These are phyloP conservation scores for Tipula lateralis DNA, from an alignment of 2,888 invertebrate species.

Conservation along the genomic window DNA sequence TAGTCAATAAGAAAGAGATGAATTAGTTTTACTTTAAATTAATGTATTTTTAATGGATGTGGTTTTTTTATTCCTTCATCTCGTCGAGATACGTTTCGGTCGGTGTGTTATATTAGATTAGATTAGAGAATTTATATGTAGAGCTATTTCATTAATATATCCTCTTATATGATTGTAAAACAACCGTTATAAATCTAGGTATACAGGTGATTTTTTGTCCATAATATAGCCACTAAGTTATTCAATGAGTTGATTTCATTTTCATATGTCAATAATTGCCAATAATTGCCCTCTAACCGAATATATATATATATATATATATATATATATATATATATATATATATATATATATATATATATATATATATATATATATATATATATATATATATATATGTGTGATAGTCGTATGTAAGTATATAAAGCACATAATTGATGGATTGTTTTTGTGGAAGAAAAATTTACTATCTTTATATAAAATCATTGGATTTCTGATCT, in stretches of 20 bases:
- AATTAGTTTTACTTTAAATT: constrained; percentile 27
- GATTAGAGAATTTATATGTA: neutral
- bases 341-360: neutral
- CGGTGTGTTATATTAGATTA: constrained; percentile 24
- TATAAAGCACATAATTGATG: neutral
- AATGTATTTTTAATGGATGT: constrained; percentile 28
- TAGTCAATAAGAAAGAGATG: constrained; percentile 29
- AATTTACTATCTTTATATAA: neutral
- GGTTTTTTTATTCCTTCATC: constrained; percentile 25
- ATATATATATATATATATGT: too few species aligned
- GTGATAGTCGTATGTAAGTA: too few species aligned
- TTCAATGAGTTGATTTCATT: constrained; percentile 6
- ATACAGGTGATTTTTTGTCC: neutral
- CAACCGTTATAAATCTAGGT: neutral
- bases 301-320: neutral
- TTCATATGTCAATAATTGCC: neutral
- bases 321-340: neutral
- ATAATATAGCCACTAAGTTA: neutral
- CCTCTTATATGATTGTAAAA: neutral
- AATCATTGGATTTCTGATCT: neutral
- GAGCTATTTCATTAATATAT: neutral
- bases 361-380: neutral
- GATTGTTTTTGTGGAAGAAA: neutral
- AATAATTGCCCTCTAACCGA: neutral
- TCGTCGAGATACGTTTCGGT: neutral